Evolutionary conservation across 2,113 vertebrate species (phyloP), one percentile per base, ranked within the genome.

Genomic region (Tyrannus savana): DNA sequence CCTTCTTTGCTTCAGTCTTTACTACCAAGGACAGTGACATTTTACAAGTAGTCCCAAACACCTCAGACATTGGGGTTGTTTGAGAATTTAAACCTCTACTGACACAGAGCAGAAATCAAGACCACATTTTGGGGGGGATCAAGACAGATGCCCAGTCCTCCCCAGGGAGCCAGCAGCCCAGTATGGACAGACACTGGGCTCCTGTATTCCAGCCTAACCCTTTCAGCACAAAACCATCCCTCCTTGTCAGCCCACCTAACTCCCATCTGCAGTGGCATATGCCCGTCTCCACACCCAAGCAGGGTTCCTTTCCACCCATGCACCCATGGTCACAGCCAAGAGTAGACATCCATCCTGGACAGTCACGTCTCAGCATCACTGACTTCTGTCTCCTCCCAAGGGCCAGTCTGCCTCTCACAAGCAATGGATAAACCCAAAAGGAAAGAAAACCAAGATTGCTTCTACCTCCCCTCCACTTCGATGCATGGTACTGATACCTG

Each of bases 121-220:
- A 78, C 3, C 16, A 30, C 1, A 1, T 62, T 91, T 55, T 3
- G 0, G 19, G 13, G 10, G 6, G 5, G 72, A 23, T 17, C 66
- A 75, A 44, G 52, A 66, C 23, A 87, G 37, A 71, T 6, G 7
- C 35, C 35, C 8, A 83, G 24, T 39, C 39, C 21, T 88, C n/a
- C 9, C 3, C 35, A 60, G 12, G 11, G n/a, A 73, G 16, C 41
- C 35, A 86, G 46, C 7, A 49, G 21, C n/a, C 16, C n/a, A 30
- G 27, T 8, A 50, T 2, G 2, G 69, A 33, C 30, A 42, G 64
- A 63, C 33, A 24, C 5, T 23, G 21, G 23, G 19, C 23, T 88
- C 37, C 55, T 67, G 17, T 28, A 58, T 37, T 49, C 50, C 27
- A 35, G 14, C 25, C n/a, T 44, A 87, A 74, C 4, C 12, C 42